Conservation (phyloP, 2,113 vertebrate genomes). For the Cynocephalus volans region DNA sequence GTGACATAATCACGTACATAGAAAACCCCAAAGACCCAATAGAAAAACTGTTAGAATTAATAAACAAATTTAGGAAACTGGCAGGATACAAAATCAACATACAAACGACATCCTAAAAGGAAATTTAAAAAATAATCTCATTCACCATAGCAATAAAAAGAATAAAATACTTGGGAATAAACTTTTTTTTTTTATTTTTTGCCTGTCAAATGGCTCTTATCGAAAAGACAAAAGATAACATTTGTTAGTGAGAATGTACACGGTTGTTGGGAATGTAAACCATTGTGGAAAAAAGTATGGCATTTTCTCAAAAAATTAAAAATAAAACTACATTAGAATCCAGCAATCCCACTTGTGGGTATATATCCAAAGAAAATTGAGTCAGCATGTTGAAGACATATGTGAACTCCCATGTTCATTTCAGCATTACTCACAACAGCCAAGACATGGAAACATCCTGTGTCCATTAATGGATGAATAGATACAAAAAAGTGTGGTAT, state of each 20-base stretch:
- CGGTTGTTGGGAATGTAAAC: background rate
- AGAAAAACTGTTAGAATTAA: background rate
- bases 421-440: background rate
- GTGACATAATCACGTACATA: background rate
- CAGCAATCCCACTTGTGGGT: background rate
- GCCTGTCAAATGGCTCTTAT: background rate
- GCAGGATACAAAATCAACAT: background rate
- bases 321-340: background rate
- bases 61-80: background rate
- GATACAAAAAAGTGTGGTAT: background rate
- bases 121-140: background rate
- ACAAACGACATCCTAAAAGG: background rate
- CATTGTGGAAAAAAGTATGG: background rate
- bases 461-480: background rate
- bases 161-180: background rate
- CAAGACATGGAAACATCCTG: background rate
- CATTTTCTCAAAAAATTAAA: background rate
- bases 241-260: background rate
- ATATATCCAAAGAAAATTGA: background rate
- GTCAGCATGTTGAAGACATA: background rate
- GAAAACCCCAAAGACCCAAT: background rate
- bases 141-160: background rate
- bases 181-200: background rate
- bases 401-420: background rate
- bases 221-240: background rate